phyloP scores from a whole-genome alignment of 1,140 invertebrate genomes.

The Apis laboriosa region DNA sequence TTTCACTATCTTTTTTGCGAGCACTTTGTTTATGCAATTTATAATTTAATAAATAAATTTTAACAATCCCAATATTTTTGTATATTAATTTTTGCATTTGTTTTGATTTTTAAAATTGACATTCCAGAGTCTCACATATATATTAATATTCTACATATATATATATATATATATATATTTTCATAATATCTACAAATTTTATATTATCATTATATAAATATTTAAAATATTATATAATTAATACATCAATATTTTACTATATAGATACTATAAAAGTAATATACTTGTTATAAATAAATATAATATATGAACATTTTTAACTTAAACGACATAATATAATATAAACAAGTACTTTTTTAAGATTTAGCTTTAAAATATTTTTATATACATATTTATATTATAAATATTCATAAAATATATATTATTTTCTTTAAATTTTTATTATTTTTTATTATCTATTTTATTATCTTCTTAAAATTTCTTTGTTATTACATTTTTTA shows the following conservation, averaged over 20 bases:
- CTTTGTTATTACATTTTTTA: background rate
- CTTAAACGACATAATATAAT: background rate
- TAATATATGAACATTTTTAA: background rate
- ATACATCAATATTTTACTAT: no score
- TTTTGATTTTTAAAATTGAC: no score
- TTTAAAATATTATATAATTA: background rate
- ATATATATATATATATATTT: background rate
- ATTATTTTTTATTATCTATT: no score
- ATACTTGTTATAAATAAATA: background rate
- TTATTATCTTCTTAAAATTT: background rate
- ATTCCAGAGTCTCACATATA: no score
- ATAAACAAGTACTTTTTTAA: slow-evolving; percentile 20
- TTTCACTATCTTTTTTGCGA: no score
- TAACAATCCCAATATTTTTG: background rate
- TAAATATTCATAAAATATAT: slow-evolving; percentile 11
- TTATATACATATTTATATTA: slow-evolving; percentile 23
- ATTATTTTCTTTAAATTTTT: slow-evolving; percentile 25
- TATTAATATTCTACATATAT: no score
- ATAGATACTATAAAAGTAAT: background rate
- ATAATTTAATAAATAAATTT: no score
- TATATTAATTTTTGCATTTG: no score
- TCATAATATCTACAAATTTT: slow-evolving; percentile 3
- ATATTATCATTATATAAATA: background rate
- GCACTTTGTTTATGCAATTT: no score
- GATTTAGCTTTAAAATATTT: slow-evolving; percentile 18